Base-by-base conservation (phyloP, 2,113 vertebrate species). In the Camelus dromedarius region DNA sequence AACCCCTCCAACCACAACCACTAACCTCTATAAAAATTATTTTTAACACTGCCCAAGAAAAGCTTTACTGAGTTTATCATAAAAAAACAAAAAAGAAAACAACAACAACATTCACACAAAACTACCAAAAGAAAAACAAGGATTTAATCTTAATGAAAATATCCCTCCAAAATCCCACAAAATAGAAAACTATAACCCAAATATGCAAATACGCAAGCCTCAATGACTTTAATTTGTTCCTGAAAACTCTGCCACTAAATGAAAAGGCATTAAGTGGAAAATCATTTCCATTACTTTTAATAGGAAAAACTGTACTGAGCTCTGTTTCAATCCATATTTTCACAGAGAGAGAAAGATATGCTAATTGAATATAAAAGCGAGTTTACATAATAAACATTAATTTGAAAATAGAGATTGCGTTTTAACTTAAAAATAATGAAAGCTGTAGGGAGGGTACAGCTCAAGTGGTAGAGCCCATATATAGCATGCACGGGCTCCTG, bases 221-320 rank as follows among this genome's bases (percentile, higher is more conserved):
- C 82, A 85, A 28, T 73, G 58, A 84, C 60, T 76, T 52, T 28
- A 92, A 86, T 75, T 72, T 75, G 18, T 76, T 80, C 72, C 79
- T 69, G 80, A 85, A 85, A 92, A 94, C 32, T 80, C 62, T 58
- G 50, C 56, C 70, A 73, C 77, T 56, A 76, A 85, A 91, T 76
- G 48, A 87, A 86, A 94, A 95, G 35, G 72, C 28, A 90, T 86
- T 62, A 90, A 62, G 67, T 11, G 20, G 75, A 93, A 96, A 95
- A 62, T 62, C 38, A 92, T 66, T 88, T 94, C 70, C 50, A 58
- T 62, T 85, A 58, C 14, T 79, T 62, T 73, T 81, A 73, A 35
- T 26, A 50, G 56, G 22, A 79, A 86, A 91, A 85, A 62, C 6
- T 69, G 20, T 62, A 85, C 84, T 48, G 19, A 75, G 19, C n/a